Evolutionary conservation across 1,140 invertebrate genomes (phyloP), one percentile per base, ranked within the genome.

Genomic region (Macrosteles quadrilineatus): DNA sequence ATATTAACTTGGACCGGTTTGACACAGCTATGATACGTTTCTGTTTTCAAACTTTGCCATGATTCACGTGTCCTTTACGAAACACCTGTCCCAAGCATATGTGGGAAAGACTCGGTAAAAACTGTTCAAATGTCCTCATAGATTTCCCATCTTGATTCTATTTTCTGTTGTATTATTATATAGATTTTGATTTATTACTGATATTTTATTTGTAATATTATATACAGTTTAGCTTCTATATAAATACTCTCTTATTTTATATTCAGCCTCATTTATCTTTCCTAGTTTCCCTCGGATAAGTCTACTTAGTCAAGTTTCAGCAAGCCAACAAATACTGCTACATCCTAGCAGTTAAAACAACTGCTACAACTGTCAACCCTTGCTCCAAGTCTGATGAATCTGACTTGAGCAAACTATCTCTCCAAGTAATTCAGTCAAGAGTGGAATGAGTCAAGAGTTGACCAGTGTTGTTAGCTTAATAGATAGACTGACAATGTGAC

Each of bases 81-180:
- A 50, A 50, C 47, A 50, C 47, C 47, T 50, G 47, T 50, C 47
- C 47, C 47, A 21, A 19, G 21, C 14, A 11, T 19, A 50, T n/a
- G 47, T 50, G 47, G n/a, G 47, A 50, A 19, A 17, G 14, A 19
- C 47, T 50, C n/a, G 21, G 47, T 11, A 21, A 50, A 50, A 50
- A 21, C 47, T 21, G 47, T 50, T 19, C 2, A 50, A 50, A 50
- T 50, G n/a, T n/a, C 47, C 21, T 9, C 2, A 21, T 19, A 19
- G 21, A 21, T 17, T 50, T 50, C 14, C 36, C 6, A 50, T 50
- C 47, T 50, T 50, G 14, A 50, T 50, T 50, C 47, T 50, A 50
- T 50, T 50, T 50, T 50, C 47, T 50, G 47, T 50, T 50, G 47
- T 50, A 50, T 50, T 50, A 50, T 50, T 50, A 50, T 50, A 50